Conservation (phyloP, 2,888 invertebrate species). For the Sminthurides aquaticus region DNA sequence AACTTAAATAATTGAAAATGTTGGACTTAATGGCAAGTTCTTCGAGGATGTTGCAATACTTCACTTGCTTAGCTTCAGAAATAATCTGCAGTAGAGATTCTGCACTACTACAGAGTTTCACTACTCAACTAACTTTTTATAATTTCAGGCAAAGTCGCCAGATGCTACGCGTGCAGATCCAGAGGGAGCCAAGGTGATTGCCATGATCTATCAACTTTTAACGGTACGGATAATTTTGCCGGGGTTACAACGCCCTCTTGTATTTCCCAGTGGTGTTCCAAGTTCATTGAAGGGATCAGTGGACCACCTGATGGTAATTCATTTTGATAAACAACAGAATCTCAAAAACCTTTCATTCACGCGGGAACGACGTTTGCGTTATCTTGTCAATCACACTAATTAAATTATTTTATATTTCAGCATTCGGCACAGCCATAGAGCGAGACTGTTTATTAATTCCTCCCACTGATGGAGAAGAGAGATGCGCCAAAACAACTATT, state of each 20-base stretch:
- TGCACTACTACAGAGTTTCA: no score
- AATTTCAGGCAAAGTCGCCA: neutral
- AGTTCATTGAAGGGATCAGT: slow-evolving; percentile 72
- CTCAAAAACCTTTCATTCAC: neutral
- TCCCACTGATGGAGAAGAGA: slow-evolving; percentile 78
- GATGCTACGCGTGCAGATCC: slow-evolving; percentile 59
- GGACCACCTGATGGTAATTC: slow-evolving; percentile 61
- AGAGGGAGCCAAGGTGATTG: slow-evolving; percentile 80
- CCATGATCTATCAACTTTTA: slow-evolving; percentile 74
- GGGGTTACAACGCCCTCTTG: slow-evolving; percentile 66
- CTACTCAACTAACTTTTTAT: no score
- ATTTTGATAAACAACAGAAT: neutral
- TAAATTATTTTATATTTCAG: slow-evolving; percentile 50
- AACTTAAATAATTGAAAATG: no score
- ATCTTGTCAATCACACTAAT: no score
- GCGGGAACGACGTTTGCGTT: neutral
- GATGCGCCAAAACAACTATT: slow-evolving; percentile 79
- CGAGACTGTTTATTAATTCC: slow-evolving; percentile 78
- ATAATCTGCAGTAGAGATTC: no score
- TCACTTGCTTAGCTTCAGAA: no score
- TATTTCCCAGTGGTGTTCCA: slow-evolving; percentile 87
- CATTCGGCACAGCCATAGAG: slow-evolving; percentile 79
- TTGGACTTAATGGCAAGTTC: no score
- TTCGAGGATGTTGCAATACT: no score
- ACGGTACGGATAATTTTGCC: slow-evolving; percentile 63